Evolutionary conservation across 2,113 vertebrate species (phyloP).

Genomic region (Chrysochloris asiatica): DNA sequence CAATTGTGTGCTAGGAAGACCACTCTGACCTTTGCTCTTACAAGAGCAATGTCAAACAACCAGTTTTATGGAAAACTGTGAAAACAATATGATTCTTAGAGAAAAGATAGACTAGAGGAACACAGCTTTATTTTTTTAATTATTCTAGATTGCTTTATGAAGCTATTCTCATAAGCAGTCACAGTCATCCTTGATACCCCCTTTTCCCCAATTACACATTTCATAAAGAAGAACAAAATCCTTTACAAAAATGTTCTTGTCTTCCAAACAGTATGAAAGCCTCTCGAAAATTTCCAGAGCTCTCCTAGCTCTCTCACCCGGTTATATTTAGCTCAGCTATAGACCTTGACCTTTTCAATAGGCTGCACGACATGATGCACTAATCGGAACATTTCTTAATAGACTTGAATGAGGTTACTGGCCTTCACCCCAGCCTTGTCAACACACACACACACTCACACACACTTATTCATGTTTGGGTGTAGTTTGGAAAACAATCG

Average conservation of each 20-base stretch:
- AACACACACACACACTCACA: background rate
- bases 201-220: conserved; percentile 35
- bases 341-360: conserved; percentile 76
- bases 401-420: conserved; percentile 49
- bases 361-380: conserved; percentile 7
- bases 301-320: conserved; percentile 24
- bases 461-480: background rate
- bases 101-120: conserved; percentile 30
- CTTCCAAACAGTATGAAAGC: conserved; percentile 70
- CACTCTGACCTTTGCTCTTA: conserved; percentile 56
- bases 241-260: conserved; percentile 58
- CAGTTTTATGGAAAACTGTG: conserved; percentile 49
- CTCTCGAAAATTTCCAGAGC: conserved; percentile 68
- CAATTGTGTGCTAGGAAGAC: conserved; percentile 40
- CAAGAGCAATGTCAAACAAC: conserved; percentile 45
- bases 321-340: conserved; percentile 77
- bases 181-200: conserved; percentile 47
- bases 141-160: conserved; percentile 61
- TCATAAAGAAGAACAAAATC: conserved; percentile 57
- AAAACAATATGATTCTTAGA: conserved; percentile 47
- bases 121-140: conserved; percentile 19
- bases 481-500: conserved; percentile 33
- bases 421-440: background rate
- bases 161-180: conserved; percentile 48
- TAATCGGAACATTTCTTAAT: conserved; percentile 66